A percentile compares a stretch with the other conserved stretches of the same genome.
phyloP scores from a whole-genome alignment of 1,140 invertebrate genomes.

The Apis florea region DNA sequence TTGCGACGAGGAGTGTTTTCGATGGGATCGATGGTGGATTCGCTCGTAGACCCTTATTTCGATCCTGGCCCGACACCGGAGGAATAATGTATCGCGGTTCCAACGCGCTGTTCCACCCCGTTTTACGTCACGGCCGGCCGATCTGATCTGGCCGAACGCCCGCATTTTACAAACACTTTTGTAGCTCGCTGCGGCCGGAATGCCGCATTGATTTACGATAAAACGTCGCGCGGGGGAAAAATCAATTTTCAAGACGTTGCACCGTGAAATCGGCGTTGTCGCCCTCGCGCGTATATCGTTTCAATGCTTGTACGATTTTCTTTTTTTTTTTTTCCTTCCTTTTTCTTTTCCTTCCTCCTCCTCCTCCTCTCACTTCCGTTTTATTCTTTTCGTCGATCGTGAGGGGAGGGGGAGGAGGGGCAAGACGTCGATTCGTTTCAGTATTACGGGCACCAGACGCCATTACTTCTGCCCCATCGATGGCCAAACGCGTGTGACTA shows the following conservation, averaged over 20 bases:
- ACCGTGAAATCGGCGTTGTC: neutral
- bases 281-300: neutral
- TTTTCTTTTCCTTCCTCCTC: no score
- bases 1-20: constrained; percentile 16
- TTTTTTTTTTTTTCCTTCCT: no score
- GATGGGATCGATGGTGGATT: constrained; percentile 36
- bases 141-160: constrained; percentile 51
- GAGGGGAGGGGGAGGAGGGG: no score
- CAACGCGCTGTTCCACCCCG: constrained; percentile 19
- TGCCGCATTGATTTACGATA: constrained; percentile 44
- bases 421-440: neutral
- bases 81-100: constrained; percentile 48
- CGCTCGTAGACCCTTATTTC: constrained; percentile 31
- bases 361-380: no score
- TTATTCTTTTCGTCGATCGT: neutral
- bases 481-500: neutral
- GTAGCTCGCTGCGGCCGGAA: constrained; percentile 19
- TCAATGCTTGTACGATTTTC: no score
- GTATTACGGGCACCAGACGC: neutral
- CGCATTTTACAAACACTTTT: constrained; percentile 52
- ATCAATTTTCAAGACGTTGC: constrained; percentile 35
- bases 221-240: constrained; percentile 23
- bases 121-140: constrained; percentile 33
- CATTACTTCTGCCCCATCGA: neutral
- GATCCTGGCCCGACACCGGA: constrained; percentile 29